A percentile compares a stretch with the other conserved stretches of the same genome.
These are phyloP conservation scores for Pseudomyrmex cubaensis DNA, from an alignment of 1,140 invertebrate genomes.

Conservation along the genomic window DNA sequence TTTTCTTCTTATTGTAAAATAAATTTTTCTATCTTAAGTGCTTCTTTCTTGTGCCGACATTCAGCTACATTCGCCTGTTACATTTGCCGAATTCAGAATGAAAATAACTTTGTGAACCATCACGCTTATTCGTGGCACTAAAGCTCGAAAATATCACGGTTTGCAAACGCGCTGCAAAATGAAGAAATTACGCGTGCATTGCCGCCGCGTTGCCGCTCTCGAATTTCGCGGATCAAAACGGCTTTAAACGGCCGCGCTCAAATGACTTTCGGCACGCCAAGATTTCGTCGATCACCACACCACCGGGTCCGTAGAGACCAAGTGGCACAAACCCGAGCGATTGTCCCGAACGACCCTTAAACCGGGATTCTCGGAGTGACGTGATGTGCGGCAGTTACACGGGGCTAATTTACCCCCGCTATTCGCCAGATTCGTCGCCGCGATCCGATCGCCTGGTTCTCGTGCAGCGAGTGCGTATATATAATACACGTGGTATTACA, in stretches of 20 bases:
- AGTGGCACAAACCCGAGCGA: not conserved
- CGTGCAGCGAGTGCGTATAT: constrained; percentile 38
- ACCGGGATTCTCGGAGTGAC: constrained; percentile 48
- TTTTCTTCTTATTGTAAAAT: no score
- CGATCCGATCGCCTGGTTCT: constrained; percentile 52
- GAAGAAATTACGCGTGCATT: constrained; percentile 46
- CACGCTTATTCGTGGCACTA: not conserved
- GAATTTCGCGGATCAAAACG: constrained; percentile 37
- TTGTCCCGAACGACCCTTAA: constrained; percentile 7
- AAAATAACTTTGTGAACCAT: no score
- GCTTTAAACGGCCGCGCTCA: constrained; percentile 11
- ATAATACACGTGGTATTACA: constrained; percentile 52
- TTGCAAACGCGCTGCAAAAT: constrained; percentile 13
- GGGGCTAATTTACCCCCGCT: constrained; percentile 56
- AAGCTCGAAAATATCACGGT: not conserved
- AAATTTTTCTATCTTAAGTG: no score
- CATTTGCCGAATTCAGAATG: no score
- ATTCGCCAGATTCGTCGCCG: constrained; percentile 64
- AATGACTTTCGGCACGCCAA: constrained; percentile 40
- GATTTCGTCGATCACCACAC: constrained; percentile 62
- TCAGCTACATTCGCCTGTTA: no score
- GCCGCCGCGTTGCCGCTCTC: not conserved
- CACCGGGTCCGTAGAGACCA: constrained; percentile 2
- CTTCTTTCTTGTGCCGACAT: no score
- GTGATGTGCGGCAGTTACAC: constrained; percentile 61